Percentiles rank a stretch among this genome's conserved stretches.
Evolutionary conservation across 1,140 invertebrate species (phyloP).

Genomic region (Panagrolaimus sp.): DNA sequence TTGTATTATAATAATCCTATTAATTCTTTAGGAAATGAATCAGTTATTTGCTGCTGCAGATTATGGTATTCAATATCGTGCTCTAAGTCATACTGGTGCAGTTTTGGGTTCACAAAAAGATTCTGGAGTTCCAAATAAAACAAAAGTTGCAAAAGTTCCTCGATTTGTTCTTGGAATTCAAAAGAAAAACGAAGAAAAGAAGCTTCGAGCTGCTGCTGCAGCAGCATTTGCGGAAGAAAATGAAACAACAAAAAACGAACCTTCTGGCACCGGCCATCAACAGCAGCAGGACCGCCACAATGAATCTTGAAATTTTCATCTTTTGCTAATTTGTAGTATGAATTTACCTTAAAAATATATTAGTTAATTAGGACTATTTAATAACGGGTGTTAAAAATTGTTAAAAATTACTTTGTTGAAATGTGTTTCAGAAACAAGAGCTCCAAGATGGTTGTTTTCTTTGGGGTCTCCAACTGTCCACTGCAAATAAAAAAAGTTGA

Average conservation of each 20-base stretch:
- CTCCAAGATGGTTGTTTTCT: conserved; percentile 61
- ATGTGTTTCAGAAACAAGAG: conserved; percentile 64
- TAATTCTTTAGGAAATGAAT: conserved; percentile 48
- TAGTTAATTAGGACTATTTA: conserved; percentile 19
- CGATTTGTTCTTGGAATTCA: not conserved
- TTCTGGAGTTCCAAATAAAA: not conserved
- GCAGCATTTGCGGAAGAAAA: too few relatives aligned
- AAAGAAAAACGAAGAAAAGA: not conserved
- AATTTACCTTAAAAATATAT: conserved; percentile 60
- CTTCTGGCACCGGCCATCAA: conserved; percentile 43
- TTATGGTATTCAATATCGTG: conserved; percentile 50
- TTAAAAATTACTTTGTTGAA: conserved; percentile 64
- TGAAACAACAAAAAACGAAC: conserved; percentile 20
- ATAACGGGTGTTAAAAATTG: conserved; percentile 45
- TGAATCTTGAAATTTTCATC: conserved; percentile 51
- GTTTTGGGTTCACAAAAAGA: conserved; percentile 70
- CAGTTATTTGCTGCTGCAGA: conserved; percentile 43
- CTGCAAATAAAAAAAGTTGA: too few relatives aligned
- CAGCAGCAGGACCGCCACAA: conserved; percentile 54
- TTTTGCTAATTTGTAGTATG: conserved; percentile 60
- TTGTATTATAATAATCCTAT: not conserved
- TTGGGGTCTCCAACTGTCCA: conserved; percentile 63
- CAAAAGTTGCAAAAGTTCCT: conserved; percentile 14
- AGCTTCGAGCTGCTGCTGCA: not conserved
- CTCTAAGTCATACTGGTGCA: conserved; percentile 44